Percentiles rank a stretch among this genome's conserved stretches.
Evolutionary conservation across 2,113 vertebrate genomes (phyloP).

Genomic region (Thalassarche chlororhynchos): DNA sequence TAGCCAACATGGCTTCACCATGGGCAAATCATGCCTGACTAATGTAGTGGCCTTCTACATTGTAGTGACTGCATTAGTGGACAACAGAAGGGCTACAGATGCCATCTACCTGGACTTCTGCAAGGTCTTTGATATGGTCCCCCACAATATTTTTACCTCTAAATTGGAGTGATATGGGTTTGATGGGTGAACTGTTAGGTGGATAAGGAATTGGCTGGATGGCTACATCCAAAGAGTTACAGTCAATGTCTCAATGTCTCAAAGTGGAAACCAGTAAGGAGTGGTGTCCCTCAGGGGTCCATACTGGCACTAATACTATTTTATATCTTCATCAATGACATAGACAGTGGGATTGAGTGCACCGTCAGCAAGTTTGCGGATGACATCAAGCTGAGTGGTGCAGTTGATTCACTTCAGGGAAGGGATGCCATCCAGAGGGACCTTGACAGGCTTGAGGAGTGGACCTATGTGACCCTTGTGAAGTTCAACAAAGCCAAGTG

Average conservation of each 20-base stretch:
- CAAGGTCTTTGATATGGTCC: background rate
- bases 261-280: background rate
- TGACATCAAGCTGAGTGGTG: background rate
- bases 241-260: background rate
- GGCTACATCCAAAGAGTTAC: background rate
- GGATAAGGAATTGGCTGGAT: background rate
- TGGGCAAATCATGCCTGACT: background rate
- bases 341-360: background rate
- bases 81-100: background rate
- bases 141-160: background rate
- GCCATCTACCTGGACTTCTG: background rate
- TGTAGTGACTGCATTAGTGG: background rate
- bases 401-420: background rate
- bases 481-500: background rate
- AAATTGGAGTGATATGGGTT: background rate
- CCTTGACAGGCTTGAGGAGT: background rate
- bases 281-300: too few species aligned
- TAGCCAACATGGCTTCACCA: background rate
- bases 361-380: background rate
- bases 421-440: background rate
- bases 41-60: background rate
- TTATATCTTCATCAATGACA: background rate
- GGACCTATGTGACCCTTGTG: rapidly evolving
- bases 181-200: background rate
- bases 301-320: background rate